Conservation (phyloP, 2,113 vertebrate genomes). For the Oryzias celebensis region DNA sequence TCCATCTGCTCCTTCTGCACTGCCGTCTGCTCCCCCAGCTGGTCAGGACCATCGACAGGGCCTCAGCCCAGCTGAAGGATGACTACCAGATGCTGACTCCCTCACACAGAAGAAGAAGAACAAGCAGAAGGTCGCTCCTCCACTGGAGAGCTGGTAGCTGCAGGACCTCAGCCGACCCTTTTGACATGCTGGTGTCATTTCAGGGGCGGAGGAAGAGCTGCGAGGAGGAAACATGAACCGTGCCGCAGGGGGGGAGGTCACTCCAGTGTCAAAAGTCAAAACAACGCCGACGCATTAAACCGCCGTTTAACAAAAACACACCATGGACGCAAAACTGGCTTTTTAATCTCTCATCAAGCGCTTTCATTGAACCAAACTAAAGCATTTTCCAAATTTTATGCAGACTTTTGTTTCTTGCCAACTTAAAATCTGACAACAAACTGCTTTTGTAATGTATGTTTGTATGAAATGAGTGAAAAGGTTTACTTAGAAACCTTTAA, state of each 20-base stretch:
- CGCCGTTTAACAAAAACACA: too few species aligned
- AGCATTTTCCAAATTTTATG: too few species aligned
- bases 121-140: slow-evolving; percentile 37
- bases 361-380: too few species aligned
- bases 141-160: slow-evolving; percentile 17
- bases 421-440: too few species aligned
- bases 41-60: slow-evolving; percentile 54
- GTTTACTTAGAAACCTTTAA: too few species aligned
- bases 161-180: slow-evolving; percentile 50
- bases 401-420: too few species aligned
- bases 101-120: slow-evolving; percentile 26
- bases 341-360: too few species aligned
- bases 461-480: too few species aligned
- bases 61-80: slow-evolving; percentile 30
- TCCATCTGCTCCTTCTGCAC: slow-evolving; percentile 18
- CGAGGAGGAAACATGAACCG: slow-evolving; percentile 41
- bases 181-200: slow-evolving; percentile 42
- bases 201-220: slow-evolving; percentile 33
- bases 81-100: slow-evolving; percentile 57
- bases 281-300: slow-evolving; percentile 1
- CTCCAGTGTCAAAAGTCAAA: slow-evolving; percentile 29
- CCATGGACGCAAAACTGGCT: too few species aligned
- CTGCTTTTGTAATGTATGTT: too few species aligned
- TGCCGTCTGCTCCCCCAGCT: slow-evolving; percentile 63
- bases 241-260: slow-evolving; percentile 29